These are phyloP conservation scores for Ploceus nigricollis DNA, from an alignment of 2,113 vertebrate species.

Conservation along the genomic window DNA sequence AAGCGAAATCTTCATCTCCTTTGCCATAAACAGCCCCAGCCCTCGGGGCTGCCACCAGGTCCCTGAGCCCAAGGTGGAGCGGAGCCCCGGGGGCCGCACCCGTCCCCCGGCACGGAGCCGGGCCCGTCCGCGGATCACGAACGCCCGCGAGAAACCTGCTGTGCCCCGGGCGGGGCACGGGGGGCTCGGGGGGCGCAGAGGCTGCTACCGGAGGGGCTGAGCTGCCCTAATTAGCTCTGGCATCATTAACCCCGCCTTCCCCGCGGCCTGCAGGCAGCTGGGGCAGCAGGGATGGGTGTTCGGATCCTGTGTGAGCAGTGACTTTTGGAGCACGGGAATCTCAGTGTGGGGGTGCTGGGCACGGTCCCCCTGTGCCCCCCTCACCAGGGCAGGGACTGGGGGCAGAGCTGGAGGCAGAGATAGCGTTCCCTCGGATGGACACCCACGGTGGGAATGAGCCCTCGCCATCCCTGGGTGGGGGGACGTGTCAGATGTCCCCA, in stretches of 20 bases:
- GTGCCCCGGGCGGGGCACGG: neutral
- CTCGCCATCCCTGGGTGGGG: neutral
- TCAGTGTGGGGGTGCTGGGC: neutral
- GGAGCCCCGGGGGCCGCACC: fast-evolving
- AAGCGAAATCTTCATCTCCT: neutral
- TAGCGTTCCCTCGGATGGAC: fast-evolving
- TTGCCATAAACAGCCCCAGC: neutral
- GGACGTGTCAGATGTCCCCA: neutral
- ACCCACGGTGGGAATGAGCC: neutral
- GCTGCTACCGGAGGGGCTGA: neutral
- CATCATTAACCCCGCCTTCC: neutral
- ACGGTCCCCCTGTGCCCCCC: neutral
- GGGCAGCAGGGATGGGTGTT: fast-evolving
- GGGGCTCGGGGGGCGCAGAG: neutral
- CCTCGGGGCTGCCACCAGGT: neutral
- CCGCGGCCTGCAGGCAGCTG: neutral
- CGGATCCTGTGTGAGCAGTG: fast-evolving
- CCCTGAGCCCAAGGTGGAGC: neutral
- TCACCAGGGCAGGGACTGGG: fast-evolving
- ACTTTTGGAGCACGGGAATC: fast-evolving
- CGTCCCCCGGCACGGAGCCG: neutral
- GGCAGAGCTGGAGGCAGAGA: neutral
- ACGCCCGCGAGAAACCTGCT: neutral
- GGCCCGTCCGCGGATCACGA: neutral
- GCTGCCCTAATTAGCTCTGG: slow-evolving; percentile 27